Base-by-base conservation (phyloP, 1,140 invertebrate species). In the Centruroides sculpturatus region DNA sequence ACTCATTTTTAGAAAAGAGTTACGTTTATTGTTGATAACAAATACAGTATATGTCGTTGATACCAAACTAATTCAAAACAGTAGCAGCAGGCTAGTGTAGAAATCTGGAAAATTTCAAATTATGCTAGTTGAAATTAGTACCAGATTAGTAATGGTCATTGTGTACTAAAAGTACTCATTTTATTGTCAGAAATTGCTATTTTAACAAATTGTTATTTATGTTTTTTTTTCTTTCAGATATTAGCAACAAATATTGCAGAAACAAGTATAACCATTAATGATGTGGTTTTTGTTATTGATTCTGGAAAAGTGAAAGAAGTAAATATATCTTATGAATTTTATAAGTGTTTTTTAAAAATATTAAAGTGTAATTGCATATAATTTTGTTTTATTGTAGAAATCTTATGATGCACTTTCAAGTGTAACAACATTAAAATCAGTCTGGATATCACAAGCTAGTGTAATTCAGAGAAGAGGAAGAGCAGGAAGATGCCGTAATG, bases 201-300 rank as follows among this genome's bases (percentile, higher is more conserved):
- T 23, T 23, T 23, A 23, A 23, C 23, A 23, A 23, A 23, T 23
- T 23, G 23, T 23, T 23, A n/a, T 10, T n/a, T 51, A 48, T 7
- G n/a, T 62, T 55, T n/a, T 57, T 23, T 13, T 47, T 57, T 51
- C 8, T 56, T 50, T 56, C 12, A 64, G 23, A 84, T 99, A 64
- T 75, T 98, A 53, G 83, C 92, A n/a, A 99, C 96, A 23, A 99
- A 99, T 73, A 90, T 99, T 63, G 96, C 96, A 3, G 96, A 97
- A 76, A 96, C 93, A 2, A 96, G 92, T 8, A 81, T 99, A 3
- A 99, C 97, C 0, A 98, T 99, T 68, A 87, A 77, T 59, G 91
- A 91, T 46, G 91, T 99, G 60, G 85, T 87, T 66, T 89, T 85
- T 76, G 92, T 99, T 5, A 87, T 99, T 63, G 96, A 99, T 71